Base-by-base conservation (phyloP, 2,888 invertebrate genomes). In the Ornithoptera priamus region DNA sequence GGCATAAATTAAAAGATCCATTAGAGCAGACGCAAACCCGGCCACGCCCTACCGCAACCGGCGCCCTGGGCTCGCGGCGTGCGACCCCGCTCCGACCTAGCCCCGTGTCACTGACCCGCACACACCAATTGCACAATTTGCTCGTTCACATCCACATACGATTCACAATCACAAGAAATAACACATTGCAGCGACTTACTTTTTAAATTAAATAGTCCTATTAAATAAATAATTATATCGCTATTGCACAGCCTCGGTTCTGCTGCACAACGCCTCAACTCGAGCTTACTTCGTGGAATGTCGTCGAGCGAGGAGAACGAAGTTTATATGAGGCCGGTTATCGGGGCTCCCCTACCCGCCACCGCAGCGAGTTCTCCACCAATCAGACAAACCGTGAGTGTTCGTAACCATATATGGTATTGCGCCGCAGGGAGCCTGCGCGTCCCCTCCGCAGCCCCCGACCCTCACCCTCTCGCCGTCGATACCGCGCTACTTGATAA, bases 371-470 rank as follows among this genome's bases (percentile, higher is more conserved):
- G 95, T 95, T 89, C 86, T 88, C 87, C 84, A 82, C 90, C 90
- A 89, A 90, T 90, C 88, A 85, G 86, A 89, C 86, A 85, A 86
- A 85, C 88, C 81, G 77, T 77, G 79, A 77, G 77, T 79, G 82
- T 83, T 81, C 94, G 94, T 95, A 93, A 94, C 95, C 95, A 94
- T 95, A 95, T 95, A 95, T 93, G 95, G 95, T 91, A 93, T 93
- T 94, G 90, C 88, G 93, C 93, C 94, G 94, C 93, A 91, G 92
- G 94, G 79, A 78, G 78, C 77, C 77, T 78, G 90, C 93, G 89
- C 85, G 78, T 80, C 80, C 85, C 84, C 84, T 79, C 79, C 76
- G 80, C 73, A 76, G 73, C 78, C 76, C 80, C 73, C 77, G 74
- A 80, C 81, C 75, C 81, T 74, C 82, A 69, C 73, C 75, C 76